Evolutionary conservation across 2,888 invertebrate genomes (phyloP), one percentile per base, ranked within the genome.

Genomic region (Chironomus riparius): DNA sequence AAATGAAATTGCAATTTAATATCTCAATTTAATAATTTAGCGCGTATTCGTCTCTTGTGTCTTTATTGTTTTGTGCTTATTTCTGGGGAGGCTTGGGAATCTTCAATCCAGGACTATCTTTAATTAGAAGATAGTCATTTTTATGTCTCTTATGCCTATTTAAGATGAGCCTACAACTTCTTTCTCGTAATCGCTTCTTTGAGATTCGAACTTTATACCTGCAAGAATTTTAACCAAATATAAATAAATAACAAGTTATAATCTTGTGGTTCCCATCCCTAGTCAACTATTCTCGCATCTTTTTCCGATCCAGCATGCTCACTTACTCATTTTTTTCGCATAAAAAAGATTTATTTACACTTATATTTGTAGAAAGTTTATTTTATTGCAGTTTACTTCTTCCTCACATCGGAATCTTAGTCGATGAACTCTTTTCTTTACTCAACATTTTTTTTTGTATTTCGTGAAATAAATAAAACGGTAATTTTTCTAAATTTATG

Each of bases 21-120:
- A 73, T 73, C 73, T 73, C 73, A 73, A 73, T 73, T 73, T 73
- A 73, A 73, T n/a, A 50, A 73, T 73, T 73, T 73, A 73, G 65
- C 73, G 73, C 73, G 73, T 72, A 72, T 62, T 21, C 2, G 6
- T 62, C 50, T 62, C 3, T 24, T 50, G 71, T 22, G 56, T 24
- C 47, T 21, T 47, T 70, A 38, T 38, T 38, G 10, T 38, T 38
- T 48, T 22, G 7, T 69, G 12, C 6, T 28, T 28, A 28, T 3
- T 28, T 28, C 4, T 28, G 28, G 5, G 28, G 28, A 28, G 28
- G 28, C 4, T 3, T 3, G 28, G 28, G 3, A 28, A 28, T 1
- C 28, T 28, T n/a, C n/a, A n/a, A n/a, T n/a, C n/a, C 4, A 12
- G 4, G 13, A 48, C 3, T 48, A n/a, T 13, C 3, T 24, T 24